phyloP scores from a whole-genome alignment of 2,113 vertebrate genomes.

The Scopus umbretta region DNA sequence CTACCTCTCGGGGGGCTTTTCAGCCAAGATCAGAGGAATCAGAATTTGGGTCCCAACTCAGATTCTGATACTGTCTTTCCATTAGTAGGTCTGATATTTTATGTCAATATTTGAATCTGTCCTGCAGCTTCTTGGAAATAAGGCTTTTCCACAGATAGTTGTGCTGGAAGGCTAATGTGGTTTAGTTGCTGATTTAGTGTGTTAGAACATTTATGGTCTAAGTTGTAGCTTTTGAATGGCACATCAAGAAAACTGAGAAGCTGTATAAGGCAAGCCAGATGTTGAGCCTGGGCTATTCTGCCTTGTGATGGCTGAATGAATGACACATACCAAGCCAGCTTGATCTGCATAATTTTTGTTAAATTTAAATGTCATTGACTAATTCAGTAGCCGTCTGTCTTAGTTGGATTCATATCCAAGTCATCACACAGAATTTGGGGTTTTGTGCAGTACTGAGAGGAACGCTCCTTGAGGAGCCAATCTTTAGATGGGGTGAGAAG shows the following conservation, averaged over 20 bases:
- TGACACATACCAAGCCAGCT: not conserved
- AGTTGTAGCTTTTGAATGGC: not conserved
- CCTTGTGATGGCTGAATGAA: not conserved
- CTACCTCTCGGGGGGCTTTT: not conserved
- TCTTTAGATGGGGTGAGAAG: not conserved
- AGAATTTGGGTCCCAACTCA: not conserved
- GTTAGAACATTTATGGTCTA: not conserved
- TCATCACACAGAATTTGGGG: not conserved
- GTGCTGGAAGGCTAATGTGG: not conserved
- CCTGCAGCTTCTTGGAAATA: not conserved
- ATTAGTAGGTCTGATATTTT: not conserved
- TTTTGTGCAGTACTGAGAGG: not conserved
- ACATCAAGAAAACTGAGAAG: not conserved
- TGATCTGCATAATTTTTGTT: not conserved
- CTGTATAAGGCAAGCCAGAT: not conserved
- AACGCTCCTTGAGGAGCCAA: not conserved
- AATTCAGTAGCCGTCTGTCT: not conserved
- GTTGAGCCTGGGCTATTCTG: not conserved
- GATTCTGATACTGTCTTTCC: not conserved
- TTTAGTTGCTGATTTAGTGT: not conserved
- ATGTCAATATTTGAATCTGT: not conserved
- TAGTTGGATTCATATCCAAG: not conserved
- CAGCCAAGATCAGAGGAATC: not conserved
- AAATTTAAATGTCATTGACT: not conserved
- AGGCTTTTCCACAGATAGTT: not conserved